These are phyloP conservation scores for Drosophila setifemur DNA, from an alignment of 1,140 invertebrate species.

Conservation along the genomic window DNA sequence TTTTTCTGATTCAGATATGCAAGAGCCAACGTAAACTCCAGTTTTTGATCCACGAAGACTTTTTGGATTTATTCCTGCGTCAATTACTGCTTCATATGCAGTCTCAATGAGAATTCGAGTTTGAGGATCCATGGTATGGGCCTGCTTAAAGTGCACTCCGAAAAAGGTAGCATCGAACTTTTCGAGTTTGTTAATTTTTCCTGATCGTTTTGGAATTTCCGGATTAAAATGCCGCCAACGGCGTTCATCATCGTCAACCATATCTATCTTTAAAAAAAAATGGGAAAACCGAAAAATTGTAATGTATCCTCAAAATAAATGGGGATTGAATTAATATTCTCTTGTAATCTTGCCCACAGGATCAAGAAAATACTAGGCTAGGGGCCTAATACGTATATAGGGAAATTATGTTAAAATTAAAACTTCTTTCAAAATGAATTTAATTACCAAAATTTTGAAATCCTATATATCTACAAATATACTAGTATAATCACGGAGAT, in stretches of 20 bases:
- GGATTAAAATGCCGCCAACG: constrained; percentile 88
- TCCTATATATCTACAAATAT: too few species aligned
- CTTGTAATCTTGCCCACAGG: too few species aligned
- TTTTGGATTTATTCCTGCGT: constrained; percentile 82
- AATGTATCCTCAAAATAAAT: too few species aligned
- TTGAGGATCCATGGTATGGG: constrained; percentile 84
- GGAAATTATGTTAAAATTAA: too few species aligned
- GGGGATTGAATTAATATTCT: too few species aligned
- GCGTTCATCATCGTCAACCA: constrained; percentile 89
- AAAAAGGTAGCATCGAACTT: constrained; percentile 86
- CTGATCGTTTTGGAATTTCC: constrained; percentile 88
- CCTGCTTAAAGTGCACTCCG: constrained; percentile 83
- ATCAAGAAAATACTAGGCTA: too few species aligned
- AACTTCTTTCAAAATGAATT: too few species aligned
- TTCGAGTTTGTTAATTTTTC: constrained; percentile 85
- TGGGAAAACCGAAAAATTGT: not conserved
- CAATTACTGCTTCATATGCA: constrained; percentile 82
- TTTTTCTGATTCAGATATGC: constrained; percentile 89
- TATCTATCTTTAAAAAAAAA: constrained; percentile 83
- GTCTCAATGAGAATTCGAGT: constrained; percentile 83
- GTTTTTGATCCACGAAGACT: constrained; percentile 87
- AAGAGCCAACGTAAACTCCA: constrained; percentile 90
- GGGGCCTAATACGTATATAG: too few species aligned
- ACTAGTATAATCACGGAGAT: too few species aligned
- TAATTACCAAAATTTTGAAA: too few species aligned